Base-by-base conservation (phyloP, 2,888 invertebrate genomes). In the Sabatieria punctata region DNA sequence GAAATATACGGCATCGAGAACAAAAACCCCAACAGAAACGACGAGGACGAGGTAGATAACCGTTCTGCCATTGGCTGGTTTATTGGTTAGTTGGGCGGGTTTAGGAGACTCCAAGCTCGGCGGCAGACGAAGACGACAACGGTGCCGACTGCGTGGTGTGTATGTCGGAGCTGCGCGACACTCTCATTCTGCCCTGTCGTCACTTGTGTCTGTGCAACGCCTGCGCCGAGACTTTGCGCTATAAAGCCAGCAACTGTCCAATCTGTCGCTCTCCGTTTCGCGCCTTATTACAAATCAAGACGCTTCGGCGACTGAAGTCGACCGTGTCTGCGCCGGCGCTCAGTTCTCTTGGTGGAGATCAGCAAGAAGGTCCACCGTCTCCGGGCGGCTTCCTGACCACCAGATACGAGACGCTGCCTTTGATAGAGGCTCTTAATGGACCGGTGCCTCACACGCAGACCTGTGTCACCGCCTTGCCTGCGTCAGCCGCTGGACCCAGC, bases 1-100 rank as follows among this genome's bases (percentile, higher is more conserved):
- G 97, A 99, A 72, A 91, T 97, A 57, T 97, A 97, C 67, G 97
- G 97, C 19, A 93, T 97, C 59, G 97, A 97, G 71, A 97, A 97
- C 70, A 95, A 97, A 70, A 59, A 58, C 40, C 43, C 43, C 22
- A n/a, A 45, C 4, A 15, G 22, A 24, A 25, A 49, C 47, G 33
- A 45, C 21, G 42, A 42, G 8, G 42, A 19, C 2, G 21, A 42
- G 21, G 30, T 19, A 24, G 38, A 26, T 8, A 30, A 30, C 30
- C 8, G 15, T 30, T 30, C 8, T 11, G 30, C 15, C 15, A 11
- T 11, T 15, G 15, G 30, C 15, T 11, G 8, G 30, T 30, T 15
- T 15, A 15, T 8, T 15, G 8, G 8, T 30, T 8, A 30, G 8
- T 30, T 30, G 30, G 8, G 15, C 30, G 30, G 8, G 30, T 30